These are phyloP conservation scores for Leptopilina myrica DNA, from an alignment of 2,888 invertebrate genomes.

Conservation along the genomic window DNA sequence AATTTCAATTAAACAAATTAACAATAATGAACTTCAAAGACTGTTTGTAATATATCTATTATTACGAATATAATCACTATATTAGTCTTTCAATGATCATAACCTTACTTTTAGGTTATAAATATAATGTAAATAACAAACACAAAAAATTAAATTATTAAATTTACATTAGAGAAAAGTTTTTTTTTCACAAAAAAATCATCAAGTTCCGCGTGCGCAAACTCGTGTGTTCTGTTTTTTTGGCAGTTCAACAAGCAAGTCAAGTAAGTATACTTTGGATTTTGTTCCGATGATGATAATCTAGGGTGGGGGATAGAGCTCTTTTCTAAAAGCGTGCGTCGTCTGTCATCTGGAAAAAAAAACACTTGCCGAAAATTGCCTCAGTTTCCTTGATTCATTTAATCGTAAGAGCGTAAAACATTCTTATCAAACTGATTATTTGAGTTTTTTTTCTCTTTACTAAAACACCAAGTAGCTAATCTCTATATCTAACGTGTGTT, in stretches of 20 bases:
- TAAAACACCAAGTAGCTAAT: constrained; percentile 27
- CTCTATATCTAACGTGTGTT: constrained; percentile 34
- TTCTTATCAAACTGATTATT: constrained; percentile 32
- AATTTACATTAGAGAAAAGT: no score
- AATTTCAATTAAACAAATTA: no score
- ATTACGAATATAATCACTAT: no score
- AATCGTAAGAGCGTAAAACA: constrained; percentile 45
- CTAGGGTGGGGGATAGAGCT: constrained; percentile 59
- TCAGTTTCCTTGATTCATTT: constrained; percentile 39
- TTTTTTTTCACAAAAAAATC: not conserved
- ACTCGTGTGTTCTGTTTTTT: constrained; percentile 10
- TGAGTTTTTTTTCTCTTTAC: constrained; percentile 39
- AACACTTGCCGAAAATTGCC: constrained; percentile 52
- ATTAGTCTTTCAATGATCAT: no score
- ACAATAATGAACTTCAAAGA: no score
- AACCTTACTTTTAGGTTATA: no score
- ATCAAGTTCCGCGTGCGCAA: not conserved
- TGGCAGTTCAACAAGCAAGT: constrained; percentile 12
- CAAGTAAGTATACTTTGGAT: constrained; percentile 12
- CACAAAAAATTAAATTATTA: no score
- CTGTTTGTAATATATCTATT: no score
- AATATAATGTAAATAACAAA: no score
- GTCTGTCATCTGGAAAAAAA: constrained; percentile 61
- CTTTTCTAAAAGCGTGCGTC: constrained; percentile 68
- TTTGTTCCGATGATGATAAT: not conserved